Conservation (phyloP, 2,113 vertebrate species). For the Cathartes aura region DNA sequence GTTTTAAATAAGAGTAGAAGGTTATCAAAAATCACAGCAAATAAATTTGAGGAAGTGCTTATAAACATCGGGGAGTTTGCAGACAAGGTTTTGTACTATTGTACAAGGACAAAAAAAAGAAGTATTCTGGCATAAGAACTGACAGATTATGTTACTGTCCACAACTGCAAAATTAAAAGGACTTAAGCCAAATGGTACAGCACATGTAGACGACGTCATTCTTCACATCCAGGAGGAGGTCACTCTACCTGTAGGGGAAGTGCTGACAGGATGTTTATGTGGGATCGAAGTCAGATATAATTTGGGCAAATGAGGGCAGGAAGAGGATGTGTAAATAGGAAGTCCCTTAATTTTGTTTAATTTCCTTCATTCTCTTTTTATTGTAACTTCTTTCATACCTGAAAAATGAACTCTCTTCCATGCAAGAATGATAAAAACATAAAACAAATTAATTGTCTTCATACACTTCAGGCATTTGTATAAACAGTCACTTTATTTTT, state of each 20-base stretch:
- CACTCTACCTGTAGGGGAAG: constrained; percentile 63
- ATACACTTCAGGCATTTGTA: not conserved
- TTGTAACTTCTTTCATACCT: constrained; percentile 5
- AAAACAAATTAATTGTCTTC: constrained; percentile 15
- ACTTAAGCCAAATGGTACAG: not conserved
- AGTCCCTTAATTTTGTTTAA: constrained; percentile 34
- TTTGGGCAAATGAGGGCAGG: not conserved
- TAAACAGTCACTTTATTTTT: constrained; percentile 46
- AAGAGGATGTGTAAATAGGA: constrained; percentile 56
- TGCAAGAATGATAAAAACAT: constrained; percentile 10
- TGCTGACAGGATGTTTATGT: constrained; percentile 70
- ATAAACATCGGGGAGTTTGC: constrained; percentile 12
- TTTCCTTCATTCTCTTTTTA: constrained; percentile 50
- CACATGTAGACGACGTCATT: not conserved
- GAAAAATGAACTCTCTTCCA: constrained; percentile 24
- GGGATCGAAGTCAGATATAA: constrained; percentile 47
- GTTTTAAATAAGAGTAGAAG: constrained; percentile 14
- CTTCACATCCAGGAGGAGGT: constrained; percentile 13
- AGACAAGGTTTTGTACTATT: not conserved
- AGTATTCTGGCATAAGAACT: constrained; percentile 26
- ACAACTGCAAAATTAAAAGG: constrained; percentile 26
- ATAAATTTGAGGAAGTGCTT: constrained; percentile 21
- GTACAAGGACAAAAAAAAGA: not conserved
- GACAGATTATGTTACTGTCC: constrained; percentile 19
- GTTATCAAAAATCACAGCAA: not conserved